Evolutionary conservation across 2,888 invertebrate genomes (phyloP), one percentile per base, ranked within the genome.

Genomic region (Apamea epomidion): DNA sequence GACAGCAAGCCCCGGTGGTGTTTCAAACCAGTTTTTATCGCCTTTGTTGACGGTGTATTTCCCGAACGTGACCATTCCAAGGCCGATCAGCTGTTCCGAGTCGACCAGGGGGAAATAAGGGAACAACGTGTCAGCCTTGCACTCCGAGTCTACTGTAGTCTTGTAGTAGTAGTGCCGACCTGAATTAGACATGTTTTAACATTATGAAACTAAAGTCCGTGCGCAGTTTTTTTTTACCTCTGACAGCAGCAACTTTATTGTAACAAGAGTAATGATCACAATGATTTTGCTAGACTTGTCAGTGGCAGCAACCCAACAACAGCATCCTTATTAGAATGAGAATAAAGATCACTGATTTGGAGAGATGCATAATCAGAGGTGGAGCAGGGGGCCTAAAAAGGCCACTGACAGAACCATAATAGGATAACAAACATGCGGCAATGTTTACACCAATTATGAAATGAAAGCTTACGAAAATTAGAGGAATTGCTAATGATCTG

Each of bases 151-250:
- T 42, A 37, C 32, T 0, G 32, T 76, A 72, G 76, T 87, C 6
- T 87, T 89, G 70, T 88, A 88, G 73, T 89, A 88, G 73, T 87
- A 88, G 71, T 88, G 88, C 3, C 51, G 0, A 71, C 88, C 88
- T 72, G 21, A 72, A 64, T 42, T 21, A 54, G 16, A 71, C 10
- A 37, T 71, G 16, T 10, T 32, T 32, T 25, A 5, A 54, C 25
- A 71, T 71, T 37, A 32, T 70, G 21, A 54, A 54, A 54, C 51
- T 54, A 25, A 58, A 25, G 21, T 54, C 3, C 8, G 21, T 21
- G 7, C 54, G 25, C 21, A 21, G 54, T 54, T 8, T 25, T 25
- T 25, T 37, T 25, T 58, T 25, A 25, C 25, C 3, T 54, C 21
- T 58, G 7, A 25, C 10, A 58, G 25, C 10, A 25, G 54, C 0